Evolutionary conservation across 2,888 invertebrate genomes (phyloP), one percentile per base, ranked within the genome.

Genomic region (Agrochola lota): DNA sequence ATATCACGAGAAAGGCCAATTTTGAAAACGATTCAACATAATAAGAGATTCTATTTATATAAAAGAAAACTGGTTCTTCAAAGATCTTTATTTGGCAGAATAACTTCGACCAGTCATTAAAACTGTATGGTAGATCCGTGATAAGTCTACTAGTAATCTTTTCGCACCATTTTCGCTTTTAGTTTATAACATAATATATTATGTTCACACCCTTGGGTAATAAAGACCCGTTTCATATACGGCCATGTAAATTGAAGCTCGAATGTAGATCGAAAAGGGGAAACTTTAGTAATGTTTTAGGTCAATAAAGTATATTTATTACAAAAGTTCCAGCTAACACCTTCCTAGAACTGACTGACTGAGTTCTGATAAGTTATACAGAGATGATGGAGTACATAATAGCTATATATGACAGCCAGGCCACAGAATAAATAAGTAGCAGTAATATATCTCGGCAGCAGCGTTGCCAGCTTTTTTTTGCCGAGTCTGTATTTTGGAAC

Each of bases 141-240:
- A 87, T 88, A 89, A 86, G 86, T 79, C 85, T 75, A 73, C 77
- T 17, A 59, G 40, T 77, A 55, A 78, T 84, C 57, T 77, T 62
- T 71, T 59, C 30, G 35, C 57, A 40, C 68, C 35, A 57, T 77
- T 74, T 77, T 71, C 67, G 7, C 71, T 71, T 74, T 73, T 59
- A 59, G 40, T 77, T 62, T 71, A 60, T 64, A 68, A 67, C 63
- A 73, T 85, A 81, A 71, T 55, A 35, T 49, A 69, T 72, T 7
- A 77, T 68, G 64, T 70, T 80, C 49, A 79, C 71, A 69, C 67
- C 55, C 63, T n/a, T 71, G 35, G 4, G 67, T 78, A 77, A 79
- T 86, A 79, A 77, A 86, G 55, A 66, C 70, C 46, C 35, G 52
- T 40, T 57, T 67, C 20, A 67, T 72, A 63, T 63, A 43, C 70